Conservation (phyloP, 1,140 invertebrate genomes). For the Pseudobourletiella spinata region DNA sequence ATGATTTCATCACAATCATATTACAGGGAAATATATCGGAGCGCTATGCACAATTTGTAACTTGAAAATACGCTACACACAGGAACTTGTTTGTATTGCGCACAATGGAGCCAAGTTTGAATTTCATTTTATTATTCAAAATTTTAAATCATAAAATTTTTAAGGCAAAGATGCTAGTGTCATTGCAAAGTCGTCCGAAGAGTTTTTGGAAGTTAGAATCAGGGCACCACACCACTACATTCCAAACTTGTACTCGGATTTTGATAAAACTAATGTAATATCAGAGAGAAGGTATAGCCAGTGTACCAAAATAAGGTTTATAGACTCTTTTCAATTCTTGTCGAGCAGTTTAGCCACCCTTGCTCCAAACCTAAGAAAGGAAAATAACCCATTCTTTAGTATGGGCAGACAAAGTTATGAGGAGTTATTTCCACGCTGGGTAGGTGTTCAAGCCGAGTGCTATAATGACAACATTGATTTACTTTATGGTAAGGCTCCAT, state of each 20-base stretch:
- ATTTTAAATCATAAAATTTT: not conserved
- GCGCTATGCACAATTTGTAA: not conserved
- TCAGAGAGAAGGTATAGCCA: not conserved
- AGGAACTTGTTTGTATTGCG: not conserved
- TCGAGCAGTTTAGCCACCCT: not conserved
- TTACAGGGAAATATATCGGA: not conserved
- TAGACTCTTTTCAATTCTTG: not conserved
- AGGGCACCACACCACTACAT: not conserved
- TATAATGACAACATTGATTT: not conserved
- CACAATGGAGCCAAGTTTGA: not conserved
- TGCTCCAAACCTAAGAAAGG: not conserved
- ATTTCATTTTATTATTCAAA: not conserved
- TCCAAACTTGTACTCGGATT: not conserved
- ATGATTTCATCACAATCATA: not conserved
- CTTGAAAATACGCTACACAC: not conserved
- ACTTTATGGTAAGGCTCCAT: not conserved
- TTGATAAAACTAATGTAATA: not conserved
- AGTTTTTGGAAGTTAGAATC: not conserved
- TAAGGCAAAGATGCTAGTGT: not conserved
- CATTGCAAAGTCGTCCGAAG: not conserved
- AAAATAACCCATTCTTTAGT: not conserved
- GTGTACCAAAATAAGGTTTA: too few relatives aligned
- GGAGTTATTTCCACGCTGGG: not conserved
- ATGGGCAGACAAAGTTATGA: not conserved
- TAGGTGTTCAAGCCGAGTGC: too few relatives aligned